Base-by-base conservation (phyloP, 2,888 invertebrate genomes). In the Calameuta pallipes region DNA sequence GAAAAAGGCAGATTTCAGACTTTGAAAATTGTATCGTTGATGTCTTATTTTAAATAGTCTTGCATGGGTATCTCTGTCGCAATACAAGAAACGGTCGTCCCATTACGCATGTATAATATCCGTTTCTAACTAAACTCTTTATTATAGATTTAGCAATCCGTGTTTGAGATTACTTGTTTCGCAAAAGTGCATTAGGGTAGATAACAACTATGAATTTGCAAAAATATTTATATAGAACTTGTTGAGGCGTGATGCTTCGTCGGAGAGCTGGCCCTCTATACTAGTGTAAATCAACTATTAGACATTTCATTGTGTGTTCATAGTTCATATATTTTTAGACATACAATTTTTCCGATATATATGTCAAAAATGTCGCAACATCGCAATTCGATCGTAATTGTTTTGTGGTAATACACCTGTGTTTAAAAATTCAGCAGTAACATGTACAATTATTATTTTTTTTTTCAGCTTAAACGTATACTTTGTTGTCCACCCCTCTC, bases 261-360 rank as follows among this genome's bases (percentile, higher is more conserved):
- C 76, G 15, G 79, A 80, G 78, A 78, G 56, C 56, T 23, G 56
- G 56, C 2, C 56, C 23, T 6, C 23, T 56, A 2, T 23, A 56
- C 56, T 23, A 56, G 9, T 23, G 56, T 56, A 56, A 56, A 56
- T 56, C 23, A 56, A 56, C 2, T 56, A 9, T 23, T 56, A 56
- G 56, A 56, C 9, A 56, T 56, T 69, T 74, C 35, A 31, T 35
- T 68, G 76, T 73, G 76, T 78, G 78, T 78, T 76, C 73, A 76
- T 78, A 78, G 68, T 76, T 78, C 76, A 69, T 76, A 78, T 78
- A 78, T 76, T 76, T 78, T 78, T 78, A 36, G 73, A 76, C 6
- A 30, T 56, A 37, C 30, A 74, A 74, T 37, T 69, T 78, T 35
- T 75, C 78, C 71, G 23, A 56, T 23, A 23, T 23, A 41, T 41